Evolutionary conservation across 2,113 vertebrate species (phyloP).

Genomic region (Lepus europaeus): DNA sequence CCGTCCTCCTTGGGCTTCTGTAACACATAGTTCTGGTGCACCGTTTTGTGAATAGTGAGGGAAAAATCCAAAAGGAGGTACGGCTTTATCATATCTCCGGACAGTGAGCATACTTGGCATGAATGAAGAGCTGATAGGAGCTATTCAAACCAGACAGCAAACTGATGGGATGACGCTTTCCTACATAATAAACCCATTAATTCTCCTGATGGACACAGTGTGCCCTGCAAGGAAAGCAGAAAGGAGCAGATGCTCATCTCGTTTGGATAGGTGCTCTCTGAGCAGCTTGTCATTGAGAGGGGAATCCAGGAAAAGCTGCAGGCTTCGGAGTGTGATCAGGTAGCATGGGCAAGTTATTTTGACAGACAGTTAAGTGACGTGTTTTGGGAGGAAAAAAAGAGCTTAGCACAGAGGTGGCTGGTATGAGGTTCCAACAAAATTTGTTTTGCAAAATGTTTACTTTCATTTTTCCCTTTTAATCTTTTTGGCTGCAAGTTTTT

Average conservation of each 20-base stretch:
- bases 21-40: constrained; percentile 89
- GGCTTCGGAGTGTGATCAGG: constrained; percentile 83
- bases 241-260: constrained; percentile 83
- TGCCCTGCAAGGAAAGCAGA: constrained; percentile 80
- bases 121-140: constrained; percentile 87
- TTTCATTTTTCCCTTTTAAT: constrained; percentile 58
- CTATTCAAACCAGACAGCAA: constrained; percentile 88
- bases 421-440: constrained; percentile 67
- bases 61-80: constrained; percentile 91
- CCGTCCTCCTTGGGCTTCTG: constrained; percentile 84
- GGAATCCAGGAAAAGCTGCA: constrained; percentile 77
- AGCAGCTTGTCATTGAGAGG: constrained; percentile 85
- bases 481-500: constrained; percentile 51
- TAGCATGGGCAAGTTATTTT: constrained; percentile 86
- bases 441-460: background rate
- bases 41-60: constrained; percentile 86
- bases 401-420: constrained; percentile 67
- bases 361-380: constrained; percentile 78
- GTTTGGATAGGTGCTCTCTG: constrained; percentile 82
- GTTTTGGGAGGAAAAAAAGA: constrained; percentile 79
- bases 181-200: constrained; percentile 89
- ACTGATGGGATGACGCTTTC: constrained; percentile 86
- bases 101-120: constrained; percentile 91
- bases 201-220: constrained; percentile 88
- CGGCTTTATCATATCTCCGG: constrained; percentile 92